phyloP scores from a whole-genome alignment of 1,140 invertebrate genomes.

The Bombus sibiricus region DNA sequence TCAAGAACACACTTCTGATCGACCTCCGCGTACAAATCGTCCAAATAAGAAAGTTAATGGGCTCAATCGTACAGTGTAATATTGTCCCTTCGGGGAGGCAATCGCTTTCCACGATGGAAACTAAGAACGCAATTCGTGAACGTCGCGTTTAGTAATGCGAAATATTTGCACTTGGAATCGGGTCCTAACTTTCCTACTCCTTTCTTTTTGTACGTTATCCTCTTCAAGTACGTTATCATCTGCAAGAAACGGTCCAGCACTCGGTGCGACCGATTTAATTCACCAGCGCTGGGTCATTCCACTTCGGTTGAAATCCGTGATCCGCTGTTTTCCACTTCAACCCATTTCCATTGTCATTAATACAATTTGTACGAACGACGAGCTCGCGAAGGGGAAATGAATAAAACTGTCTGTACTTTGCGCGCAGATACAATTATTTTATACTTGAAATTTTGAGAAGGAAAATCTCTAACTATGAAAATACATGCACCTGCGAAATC shows the following conservation, averaged over 20 bases:
- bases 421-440: background rate
- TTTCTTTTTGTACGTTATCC: background rate
- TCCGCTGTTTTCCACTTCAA: background rate
- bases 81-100: slow-evolving; percentile 7
- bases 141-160: background rate
- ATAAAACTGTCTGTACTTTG: background rate
- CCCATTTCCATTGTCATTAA: slow-evolving; percentile 5
- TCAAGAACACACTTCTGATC: slow-evolving; percentile 40
- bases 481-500: too few relatives aligned
- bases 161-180: background rate
- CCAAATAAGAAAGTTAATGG: slow-evolving; percentile 47
- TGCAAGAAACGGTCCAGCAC: background rate
- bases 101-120: slow-evolving; percentile 31
- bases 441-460: too few relatives aligned
- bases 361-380: slow-evolving; percentile 6
- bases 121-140: slow-evolving; percentile 17
- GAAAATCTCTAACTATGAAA: too few relatives aligned
- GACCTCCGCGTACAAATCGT: slow-evolving; percentile 35
- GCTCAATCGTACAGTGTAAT: slow-evolving; percentile 27
- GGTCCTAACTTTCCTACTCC: background rate
- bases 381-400: too few relatives aligned
- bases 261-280: slow-evolving; percentile 21
- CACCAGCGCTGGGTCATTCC: background rate
- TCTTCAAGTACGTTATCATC: background rate
- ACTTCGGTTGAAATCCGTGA: background rate